phyloP scores from a whole-genome alignment of 1,140 invertebrate species.

The Cydia splendana region DNA sequence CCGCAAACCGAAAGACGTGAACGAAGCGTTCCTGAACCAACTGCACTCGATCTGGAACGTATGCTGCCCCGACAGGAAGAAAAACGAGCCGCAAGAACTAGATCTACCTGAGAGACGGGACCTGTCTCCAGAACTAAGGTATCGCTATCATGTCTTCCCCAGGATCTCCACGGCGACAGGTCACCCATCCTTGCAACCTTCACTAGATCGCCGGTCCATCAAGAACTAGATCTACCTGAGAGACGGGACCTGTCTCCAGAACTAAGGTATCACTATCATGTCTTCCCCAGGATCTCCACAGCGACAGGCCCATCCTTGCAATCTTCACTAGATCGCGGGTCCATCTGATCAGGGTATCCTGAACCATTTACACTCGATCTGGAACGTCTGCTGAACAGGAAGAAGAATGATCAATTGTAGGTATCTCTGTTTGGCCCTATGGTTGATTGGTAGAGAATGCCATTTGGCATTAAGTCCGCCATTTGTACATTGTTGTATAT shows the following conservation, averaged over 20 bases:
- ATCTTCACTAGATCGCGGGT: no score
- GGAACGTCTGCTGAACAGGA: constrained; percentile 63
- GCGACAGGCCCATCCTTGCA: no score
- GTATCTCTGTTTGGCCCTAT: no score
- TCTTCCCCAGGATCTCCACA: no score
- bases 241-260: constrained; percentile 47
- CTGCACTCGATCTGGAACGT: constrained; percentile 58
- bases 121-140: constrained; percentile 43
- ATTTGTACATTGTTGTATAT: no score
- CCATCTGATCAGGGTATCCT: no score
- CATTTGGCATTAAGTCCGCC: no score
- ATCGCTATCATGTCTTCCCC: no score
- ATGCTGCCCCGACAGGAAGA: constrained; percentile 61
- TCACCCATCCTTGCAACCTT: no score
- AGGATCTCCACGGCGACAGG: no score
- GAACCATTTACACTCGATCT: constrained; percentile 52
- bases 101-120: constrained; percentile 44
- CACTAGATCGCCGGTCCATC: not conserved
- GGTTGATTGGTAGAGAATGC: no score
- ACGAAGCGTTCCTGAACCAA: constrained; percentile 48
- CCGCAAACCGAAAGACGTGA: constrained; percentile 51
- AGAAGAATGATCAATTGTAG: no score
- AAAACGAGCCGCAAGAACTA: constrained; percentile 36
- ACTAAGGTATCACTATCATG: not conserved
- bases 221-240: constrained; percentile 42